phyloP scores from a whole-genome alignment of 2,797 vertebrate species.

The Chrysolophus pictus region DNA sequence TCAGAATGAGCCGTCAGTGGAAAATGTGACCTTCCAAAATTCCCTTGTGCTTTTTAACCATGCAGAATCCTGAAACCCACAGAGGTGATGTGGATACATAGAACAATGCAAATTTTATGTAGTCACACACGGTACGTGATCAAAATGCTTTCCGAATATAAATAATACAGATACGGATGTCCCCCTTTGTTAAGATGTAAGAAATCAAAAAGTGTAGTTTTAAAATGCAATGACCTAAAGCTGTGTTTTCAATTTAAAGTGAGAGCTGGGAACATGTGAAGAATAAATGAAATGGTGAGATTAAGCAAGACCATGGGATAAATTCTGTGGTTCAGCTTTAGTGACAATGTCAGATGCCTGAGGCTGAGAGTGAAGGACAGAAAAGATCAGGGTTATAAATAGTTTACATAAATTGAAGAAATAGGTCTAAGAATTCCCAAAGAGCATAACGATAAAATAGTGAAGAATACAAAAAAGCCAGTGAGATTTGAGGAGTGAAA shows the following conservation, averaged over 20 bases:
- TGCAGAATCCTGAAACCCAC: conserved; percentile 43
- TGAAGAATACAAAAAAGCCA: not conserved
- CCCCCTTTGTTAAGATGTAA: not conserved
- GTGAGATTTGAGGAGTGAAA: not conserved
- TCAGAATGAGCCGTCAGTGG: conserved; percentile 51
- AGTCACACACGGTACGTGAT: not conserved
- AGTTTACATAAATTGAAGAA: not conserved
- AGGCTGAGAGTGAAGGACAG: not conserved
- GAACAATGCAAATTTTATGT: conserved; percentile 34
- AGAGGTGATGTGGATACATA: conserved; percentile 12
- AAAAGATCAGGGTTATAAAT: not conserved
- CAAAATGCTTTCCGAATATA: conserved; percentile 14
- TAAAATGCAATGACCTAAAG: not conserved
- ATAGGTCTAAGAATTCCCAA: not conserved
- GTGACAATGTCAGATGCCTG: not conserved
- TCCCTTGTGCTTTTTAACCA: not conserved
- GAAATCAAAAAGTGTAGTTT: not conserved
- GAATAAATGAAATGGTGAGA: not conserved
- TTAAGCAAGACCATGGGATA: conserved; percentile 29
- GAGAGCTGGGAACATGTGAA: conserved; percentile 7
- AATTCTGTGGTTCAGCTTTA: not conserved
- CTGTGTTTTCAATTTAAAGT: conserved; percentile 42
- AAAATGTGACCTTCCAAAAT: conserved; percentile 37
- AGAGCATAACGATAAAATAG: not conserved
- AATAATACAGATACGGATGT: conserved; percentile 30